Evolutionary conservation across 53 echinoderm and acorn worm genomes (phyloP).

Genomic region (Temnopleurus reevesii): DNA sequence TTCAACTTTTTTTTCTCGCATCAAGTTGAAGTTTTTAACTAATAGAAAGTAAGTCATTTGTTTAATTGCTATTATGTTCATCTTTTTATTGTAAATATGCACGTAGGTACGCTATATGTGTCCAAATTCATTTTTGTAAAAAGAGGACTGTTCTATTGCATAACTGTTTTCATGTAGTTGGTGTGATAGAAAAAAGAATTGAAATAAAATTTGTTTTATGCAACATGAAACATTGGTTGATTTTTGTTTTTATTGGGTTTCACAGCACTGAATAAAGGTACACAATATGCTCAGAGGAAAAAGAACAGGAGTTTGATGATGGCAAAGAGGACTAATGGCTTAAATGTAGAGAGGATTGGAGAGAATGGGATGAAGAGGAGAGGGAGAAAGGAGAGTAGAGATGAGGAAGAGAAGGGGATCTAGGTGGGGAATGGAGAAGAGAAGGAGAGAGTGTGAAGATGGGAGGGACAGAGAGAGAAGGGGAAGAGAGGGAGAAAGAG

Average conservation of each 20-base stretch:
- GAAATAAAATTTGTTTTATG: slow-evolving; percentile 19
- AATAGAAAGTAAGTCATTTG: background rate
- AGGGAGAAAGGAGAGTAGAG: background rate
- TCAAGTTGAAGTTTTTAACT: too few relatives aligned
- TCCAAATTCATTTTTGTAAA: background rate
- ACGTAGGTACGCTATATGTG: background rate
- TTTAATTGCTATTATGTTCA: background rate
- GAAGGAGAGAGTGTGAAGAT: too few relatives aligned
- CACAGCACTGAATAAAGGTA: too few relatives aligned
- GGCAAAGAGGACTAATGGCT: too few relatives aligned
- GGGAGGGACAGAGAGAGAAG: too few relatives aligned
- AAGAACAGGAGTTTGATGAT: too few relatives aligned
- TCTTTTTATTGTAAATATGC: slow-evolving; percentile 2
- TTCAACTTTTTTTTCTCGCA: too few relatives aligned
- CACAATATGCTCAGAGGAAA: background rate
- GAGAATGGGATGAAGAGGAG: background rate
- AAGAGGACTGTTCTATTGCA: background rate
- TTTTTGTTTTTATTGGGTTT: background rate
- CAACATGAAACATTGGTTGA: background rate
- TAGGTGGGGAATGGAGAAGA: too few relatives aligned
- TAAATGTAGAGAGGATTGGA: too few relatives aligned
- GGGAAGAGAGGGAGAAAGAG: too few relatives aligned
- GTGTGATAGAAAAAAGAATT: background rate
- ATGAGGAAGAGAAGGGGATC: too few relatives aligned
- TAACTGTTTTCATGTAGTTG: background rate